Evolutionary conservation across 2,888 invertebrate genomes (phyloP).

Genomic region (Geophilus truncorum): DNA sequence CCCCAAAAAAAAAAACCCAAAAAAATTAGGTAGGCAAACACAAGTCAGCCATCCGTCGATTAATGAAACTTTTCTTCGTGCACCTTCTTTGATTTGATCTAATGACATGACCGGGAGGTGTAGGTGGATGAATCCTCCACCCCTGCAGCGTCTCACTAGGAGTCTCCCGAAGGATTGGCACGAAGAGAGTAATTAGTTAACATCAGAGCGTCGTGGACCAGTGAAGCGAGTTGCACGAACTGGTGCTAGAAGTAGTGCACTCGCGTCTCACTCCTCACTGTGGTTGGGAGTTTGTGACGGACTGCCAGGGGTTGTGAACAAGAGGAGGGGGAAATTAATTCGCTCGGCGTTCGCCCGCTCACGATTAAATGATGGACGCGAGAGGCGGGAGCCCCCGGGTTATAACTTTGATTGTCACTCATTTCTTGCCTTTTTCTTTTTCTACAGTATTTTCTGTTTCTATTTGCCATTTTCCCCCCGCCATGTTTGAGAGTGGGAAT

Average conservation of each 20-base stretch:
- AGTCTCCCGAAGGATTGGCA: not conserved
- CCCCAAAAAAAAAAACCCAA: too few species aligned
- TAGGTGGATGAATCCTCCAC: not conserved
- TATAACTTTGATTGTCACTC: not conserved
- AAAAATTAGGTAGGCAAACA: too few species aligned
- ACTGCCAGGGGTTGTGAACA: not conserved
- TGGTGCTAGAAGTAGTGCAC: not conserved
- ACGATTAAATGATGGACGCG: not conserved
- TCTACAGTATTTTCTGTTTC: too few species aligned
- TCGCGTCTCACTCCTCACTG: not conserved
- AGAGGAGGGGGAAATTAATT: not conserved
- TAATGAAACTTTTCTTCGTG: not conserved
- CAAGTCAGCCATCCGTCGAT: too few species aligned
- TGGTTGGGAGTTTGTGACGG: not conserved
- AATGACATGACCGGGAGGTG: not conserved
- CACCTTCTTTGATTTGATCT: not conserved
- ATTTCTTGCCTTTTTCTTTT: too few species aligned
- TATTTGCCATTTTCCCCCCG: too few species aligned
- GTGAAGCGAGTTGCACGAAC: not conserved
- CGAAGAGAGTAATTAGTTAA: conserved; percentile 27
- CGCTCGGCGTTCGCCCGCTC: not conserved
- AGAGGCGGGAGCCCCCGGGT: not conserved
- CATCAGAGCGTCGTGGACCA: conserved; percentile 22
- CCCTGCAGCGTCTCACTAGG: not conserved
- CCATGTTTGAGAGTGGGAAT: too few species aligned